Evolutionary conservation across 2,888 invertebrate genomes (phyloP).

Genomic region (Biston betularia): DNA sequence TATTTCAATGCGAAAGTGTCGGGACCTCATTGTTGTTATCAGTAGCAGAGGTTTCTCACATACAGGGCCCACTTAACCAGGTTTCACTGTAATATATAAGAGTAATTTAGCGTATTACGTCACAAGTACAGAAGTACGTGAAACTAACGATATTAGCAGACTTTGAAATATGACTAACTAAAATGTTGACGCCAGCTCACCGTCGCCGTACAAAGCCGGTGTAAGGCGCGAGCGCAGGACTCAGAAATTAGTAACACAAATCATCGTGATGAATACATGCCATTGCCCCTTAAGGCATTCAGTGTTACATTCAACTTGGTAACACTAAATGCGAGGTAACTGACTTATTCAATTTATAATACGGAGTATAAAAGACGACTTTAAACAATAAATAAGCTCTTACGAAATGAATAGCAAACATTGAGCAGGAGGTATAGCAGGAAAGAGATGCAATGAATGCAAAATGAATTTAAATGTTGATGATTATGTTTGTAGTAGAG

Average conservation of each 20-base stretch:
- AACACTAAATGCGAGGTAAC: constrained; percentile 15
- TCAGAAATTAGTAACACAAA: constrained; percentile 36
- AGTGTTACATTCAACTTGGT: constrained; percentile 18
- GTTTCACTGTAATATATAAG: too few species aligned
- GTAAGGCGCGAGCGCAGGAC: constrained; percentile 18
- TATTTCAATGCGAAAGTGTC: too few species aligned
- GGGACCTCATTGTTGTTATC: too few species aligned
- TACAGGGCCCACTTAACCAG: too few species aligned
- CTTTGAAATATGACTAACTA: constrained; percentile 23
- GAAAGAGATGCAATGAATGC: too few species aligned
- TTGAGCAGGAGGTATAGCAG: too few species aligned
- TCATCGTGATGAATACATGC: constrained; percentile 35
- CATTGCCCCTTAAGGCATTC: constrained; percentile 29
- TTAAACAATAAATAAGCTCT: background rate
- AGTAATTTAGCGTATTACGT: too few species aligned
- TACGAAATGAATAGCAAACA: background rate
- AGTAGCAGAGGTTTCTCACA: too few species aligned
- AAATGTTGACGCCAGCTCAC: constrained; percentile 18
- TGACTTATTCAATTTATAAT: constrained; percentile 10
- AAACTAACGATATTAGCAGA: constrained; percentile 35
- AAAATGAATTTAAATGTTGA: too few species aligned
- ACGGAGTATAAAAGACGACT: background rate
- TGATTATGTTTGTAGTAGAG: too few species aligned
- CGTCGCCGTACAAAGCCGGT: constrained; percentile 18
- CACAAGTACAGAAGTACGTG: constrained; percentile 34